These are phyloP conservation scores for Pantelozetes paolii DNA, from an alignment of 2,888 invertebrate species.

Conservation along the genomic window DNA sequence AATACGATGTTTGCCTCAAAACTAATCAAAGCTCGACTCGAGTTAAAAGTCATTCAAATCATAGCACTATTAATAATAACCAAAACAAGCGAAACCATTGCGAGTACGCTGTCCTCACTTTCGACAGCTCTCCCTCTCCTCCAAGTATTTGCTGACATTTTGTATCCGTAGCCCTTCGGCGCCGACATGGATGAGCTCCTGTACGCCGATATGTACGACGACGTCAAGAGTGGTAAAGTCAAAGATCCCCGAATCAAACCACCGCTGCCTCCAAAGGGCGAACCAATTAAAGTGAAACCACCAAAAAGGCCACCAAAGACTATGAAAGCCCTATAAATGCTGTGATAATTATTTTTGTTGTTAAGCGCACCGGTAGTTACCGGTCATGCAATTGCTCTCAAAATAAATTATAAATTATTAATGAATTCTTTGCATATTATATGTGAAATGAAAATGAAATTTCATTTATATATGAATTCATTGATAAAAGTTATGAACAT, in stretches of 20 bases:
- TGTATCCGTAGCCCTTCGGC: constrained; percentile 46
- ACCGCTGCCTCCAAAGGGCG: constrained; percentile 47
- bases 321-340: constrained; percentile 31
- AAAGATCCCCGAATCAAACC: constrained; percentile 48
- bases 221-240: constrained; percentile 48
- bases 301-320: constrained; percentile 40
- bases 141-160: constrained; percentile 42
- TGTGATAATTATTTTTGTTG: constrained; percentile 33
- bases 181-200: constrained; percentile 48
- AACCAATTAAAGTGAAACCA: constrained; percentile 15
- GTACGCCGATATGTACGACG: constrained; percentile 49
- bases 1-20: constrained; percentile 17
- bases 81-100: constrained; percentile 25
- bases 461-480: constrained; percentile 1
- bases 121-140: constrained; percentile 43
- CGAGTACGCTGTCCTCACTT: constrained; percentile 43
- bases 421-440: neutral
- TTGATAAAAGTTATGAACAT: neutral
- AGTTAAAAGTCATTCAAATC: neutral
- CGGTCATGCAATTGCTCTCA: constrained; percentile 13
- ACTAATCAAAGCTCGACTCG: constrained; percentile 29
- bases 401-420: constrained; percentile 1
- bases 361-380: constrained; percentile 17
- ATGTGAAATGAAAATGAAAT: neutral
- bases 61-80: constrained; percentile 27